These are phyloP conservation scores for Aepyceros melampus DNA, from an alignment of 2,113 vertebrate genomes.

Conservation along the genomic window DNA sequence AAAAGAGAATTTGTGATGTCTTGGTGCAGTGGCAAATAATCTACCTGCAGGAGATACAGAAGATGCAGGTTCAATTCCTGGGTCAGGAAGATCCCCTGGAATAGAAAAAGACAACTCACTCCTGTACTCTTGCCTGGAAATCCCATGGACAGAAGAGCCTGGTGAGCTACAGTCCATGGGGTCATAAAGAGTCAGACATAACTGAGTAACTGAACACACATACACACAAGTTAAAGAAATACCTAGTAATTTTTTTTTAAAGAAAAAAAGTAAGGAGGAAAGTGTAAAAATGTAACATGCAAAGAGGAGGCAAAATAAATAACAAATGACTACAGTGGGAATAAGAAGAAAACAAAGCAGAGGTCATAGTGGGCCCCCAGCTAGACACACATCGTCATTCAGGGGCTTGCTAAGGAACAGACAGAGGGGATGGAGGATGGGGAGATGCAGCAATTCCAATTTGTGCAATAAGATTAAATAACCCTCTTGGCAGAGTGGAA, in stretches of 20 bases:
- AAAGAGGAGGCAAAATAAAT: not conserved
- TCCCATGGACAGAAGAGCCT: not conserved
- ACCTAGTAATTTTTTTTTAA: not conserved
- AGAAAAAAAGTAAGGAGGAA: not conserved
- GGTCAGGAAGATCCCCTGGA: not conserved
- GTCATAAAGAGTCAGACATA: not conserved
- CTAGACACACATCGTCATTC: not conserved
- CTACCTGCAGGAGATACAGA: not conserved
- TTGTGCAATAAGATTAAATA: not conserved
- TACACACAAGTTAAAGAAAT: not conserved
- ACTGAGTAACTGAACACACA: not conserved
- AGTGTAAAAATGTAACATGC: not conserved
- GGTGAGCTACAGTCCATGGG: not conserved
- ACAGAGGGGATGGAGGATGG: fast-evolving
- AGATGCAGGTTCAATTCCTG: not conserved
- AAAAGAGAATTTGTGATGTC: not conserved
- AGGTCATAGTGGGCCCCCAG: not conserved
- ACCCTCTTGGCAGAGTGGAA: not conserved
- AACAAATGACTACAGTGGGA: fast-evolving
- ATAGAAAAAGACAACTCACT: not conserved
- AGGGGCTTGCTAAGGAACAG: not conserved
- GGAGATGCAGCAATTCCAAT: not conserved
- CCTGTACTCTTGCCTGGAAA: not conserved
- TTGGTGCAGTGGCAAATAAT: not conserved
- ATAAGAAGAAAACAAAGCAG: not conserved